Base-by-base conservation (phyloP, 2,113 vertebrate genomes). In the Empidonax traillii region DNA sequence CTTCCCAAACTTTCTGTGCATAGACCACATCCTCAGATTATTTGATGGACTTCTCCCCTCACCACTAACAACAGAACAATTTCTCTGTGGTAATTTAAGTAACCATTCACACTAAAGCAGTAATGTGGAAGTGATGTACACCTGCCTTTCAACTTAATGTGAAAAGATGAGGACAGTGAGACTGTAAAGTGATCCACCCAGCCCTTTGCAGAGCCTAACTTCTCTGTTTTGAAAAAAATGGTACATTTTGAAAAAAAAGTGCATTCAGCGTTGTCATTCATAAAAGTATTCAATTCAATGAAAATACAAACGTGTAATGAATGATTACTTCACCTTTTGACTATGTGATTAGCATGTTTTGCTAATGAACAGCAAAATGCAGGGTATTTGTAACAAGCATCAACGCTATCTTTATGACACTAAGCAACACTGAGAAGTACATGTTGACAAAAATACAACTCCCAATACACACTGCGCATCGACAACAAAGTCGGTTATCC, bases 301-400 rank as follows among this genome's bases (percentile, higher is more conserved):
- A 75, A 82, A 78, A 94, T 19, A 69, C 11, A 20, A 5, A 87
- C 58, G 37, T 19, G 39, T 46, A 93, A 72, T 51, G 52, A 90
- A 63, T 35, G 7, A 71, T 87, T 82, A 63, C 22, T 62, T 89
- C 53, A 81, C 39, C 65, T 90, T 63, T 4, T 44, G 43, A 87
- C 23, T 19, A 81, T 59, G 56, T 27, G 46, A 83, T 79, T 72
- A 76, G 31, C 55, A 44, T 35, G 33, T 49, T 93, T 67, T 76
- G 23, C 53, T 68, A 90, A 90, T 37, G 28, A 95, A 23, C 22
- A 94, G 67, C 33, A 87, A 87, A 87, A 85, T 59, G 52, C 66
- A 87, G 47, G 21, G 66, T 79, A 52, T 61, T 85, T 53, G 14
- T n/a, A 74, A 67, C 10, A 90, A 68, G 39, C 44, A 85, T 13